Evolutionary conservation across 2,888 invertebrate species (phyloP).

Genomic region (Leptarthrus brevirostris): DNA sequence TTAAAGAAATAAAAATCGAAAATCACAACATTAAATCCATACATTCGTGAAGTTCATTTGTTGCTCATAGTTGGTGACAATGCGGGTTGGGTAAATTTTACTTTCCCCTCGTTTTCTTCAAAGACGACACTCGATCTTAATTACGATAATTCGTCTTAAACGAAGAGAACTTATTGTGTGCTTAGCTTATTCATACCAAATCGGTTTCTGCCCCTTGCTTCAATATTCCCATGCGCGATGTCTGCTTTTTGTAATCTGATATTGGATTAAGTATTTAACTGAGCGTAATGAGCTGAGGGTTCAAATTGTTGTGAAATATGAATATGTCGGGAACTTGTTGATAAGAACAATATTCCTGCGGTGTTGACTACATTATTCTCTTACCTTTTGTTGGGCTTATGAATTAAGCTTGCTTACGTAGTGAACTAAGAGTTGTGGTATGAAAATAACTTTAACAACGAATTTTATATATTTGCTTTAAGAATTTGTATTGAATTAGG

Average conservation of each 20-base stretch:
- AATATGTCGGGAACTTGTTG: slow-evolving; percentile 10
- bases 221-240: neutral
- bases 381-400: too few relatives aligned
- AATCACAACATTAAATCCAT: too few relatives aligned
- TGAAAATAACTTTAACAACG: too few relatives aligned
- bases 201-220: neutral
- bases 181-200: slow-evolving; percentile 15
- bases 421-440: too few relatives aligned
- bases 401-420: too few relatives aligned
- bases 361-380: too few relatives aligned
- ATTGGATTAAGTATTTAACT: neutral
- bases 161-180: slow-evolving; percentile 27
- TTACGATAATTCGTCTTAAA: slow-evolving; percentile 43
- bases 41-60: neutral
- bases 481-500: too few relatives aligned
- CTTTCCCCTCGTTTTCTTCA: neutral
- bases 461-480: too few relatives aligned
- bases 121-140: slow-evolving; percentile 43
- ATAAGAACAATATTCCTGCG: neutral
- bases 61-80: neutral
- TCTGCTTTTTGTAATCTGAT: slow-evolving; percentile 1
- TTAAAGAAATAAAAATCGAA: too few relatives aligned
- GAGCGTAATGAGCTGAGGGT: slow-evolving; percentile 9
- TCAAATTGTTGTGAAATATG: neutral
- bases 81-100: neutral